Evolutionary conservation across 2,113 vertebrate species (phyloP).

Genomic region (Seriola aureovittata): DNA sequence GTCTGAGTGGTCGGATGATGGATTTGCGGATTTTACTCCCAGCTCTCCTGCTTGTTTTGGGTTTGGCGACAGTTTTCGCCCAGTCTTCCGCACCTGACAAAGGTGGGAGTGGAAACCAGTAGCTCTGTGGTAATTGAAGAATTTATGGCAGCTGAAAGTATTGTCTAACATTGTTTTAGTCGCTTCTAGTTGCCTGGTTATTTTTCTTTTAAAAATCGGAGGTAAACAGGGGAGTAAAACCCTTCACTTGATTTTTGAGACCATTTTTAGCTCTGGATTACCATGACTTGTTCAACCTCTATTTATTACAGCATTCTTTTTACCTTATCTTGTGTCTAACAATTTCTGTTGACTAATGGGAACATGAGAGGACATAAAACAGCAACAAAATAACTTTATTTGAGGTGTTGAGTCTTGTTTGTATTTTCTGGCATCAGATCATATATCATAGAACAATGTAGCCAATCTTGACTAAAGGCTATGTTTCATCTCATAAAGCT

Average conservation of each 20-base stretch:
- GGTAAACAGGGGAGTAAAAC: background rate
- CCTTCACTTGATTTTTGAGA: background rate
- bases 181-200: background rate
- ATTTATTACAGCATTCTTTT: background rate
- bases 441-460: background rate
- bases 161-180: background rate
- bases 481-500: background rate
- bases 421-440: background rate
- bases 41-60: conserved; percentile 68
- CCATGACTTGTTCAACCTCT: background rate
- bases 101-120: conserved; percentile 57
- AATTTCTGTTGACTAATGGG: background rate
- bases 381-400: background rate
- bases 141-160: background rate
- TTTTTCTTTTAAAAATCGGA: background rate
- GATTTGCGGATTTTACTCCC: conserved; percentile 57
- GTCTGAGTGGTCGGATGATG: conserved; percentile 47
- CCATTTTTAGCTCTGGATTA: background rate
- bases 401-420: background rate
- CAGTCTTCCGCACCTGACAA: conserved; percentile 52
- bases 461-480: background rate
- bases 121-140: background rate
- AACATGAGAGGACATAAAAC: background rate
- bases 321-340: background rate
- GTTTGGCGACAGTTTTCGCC: conserved; percentile 59